These are phyloP conservation scores for Psix sp. DNA, from an alignment of 1,140 invertebrate genomes.

Conservation along the genomic window DNA sequence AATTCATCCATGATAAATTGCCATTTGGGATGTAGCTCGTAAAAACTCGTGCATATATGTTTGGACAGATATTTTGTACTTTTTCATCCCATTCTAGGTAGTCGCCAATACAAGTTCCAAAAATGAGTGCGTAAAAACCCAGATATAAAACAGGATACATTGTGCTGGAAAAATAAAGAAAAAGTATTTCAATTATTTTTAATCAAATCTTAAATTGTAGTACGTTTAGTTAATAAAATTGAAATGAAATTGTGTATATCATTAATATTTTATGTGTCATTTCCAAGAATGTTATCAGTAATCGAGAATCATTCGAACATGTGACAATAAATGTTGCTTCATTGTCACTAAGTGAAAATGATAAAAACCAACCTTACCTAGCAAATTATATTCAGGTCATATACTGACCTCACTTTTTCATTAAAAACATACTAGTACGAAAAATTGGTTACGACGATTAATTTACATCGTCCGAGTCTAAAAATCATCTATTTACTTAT, in stretches of 20 bases:
- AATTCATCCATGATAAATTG: conserved; percentile 80
- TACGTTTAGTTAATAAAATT: not conserved
- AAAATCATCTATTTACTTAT: conserved; percentile 3
- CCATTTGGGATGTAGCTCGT: conserved; percentile 74
- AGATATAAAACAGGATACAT: conserved; percentile 62
- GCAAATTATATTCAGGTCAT: conserved; percentile 6
- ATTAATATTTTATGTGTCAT: not conserved
- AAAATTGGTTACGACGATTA: not conserved
- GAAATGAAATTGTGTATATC: conserved; percentile 6
- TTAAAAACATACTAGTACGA: conserved; percentile 1
- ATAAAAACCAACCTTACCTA: not conserved
- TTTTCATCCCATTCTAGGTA: conserved; percentile 65
- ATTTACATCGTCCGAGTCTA: not conserved
- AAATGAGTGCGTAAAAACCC: conserved; percentile 61
- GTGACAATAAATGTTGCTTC: not conserved
- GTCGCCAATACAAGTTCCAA: conserved; percentile 61
- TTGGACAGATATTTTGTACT: conserved; percentile 68
- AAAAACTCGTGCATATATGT: conserved; percentile 67
- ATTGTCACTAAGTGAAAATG: not conserved
- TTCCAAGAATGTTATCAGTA: not conserved
- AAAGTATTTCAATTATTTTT: conserved; percentile 11
- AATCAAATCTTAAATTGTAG: not conserved
- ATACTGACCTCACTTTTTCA: conserved; percentile 3
- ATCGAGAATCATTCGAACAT: too few relatives aligned
- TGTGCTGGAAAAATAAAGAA: conserved; percentile 56